Evolutionary conservation across 2,113 vertebrate species (phyloP).

Genomic region (Laticauda laticaudata): DNA sequence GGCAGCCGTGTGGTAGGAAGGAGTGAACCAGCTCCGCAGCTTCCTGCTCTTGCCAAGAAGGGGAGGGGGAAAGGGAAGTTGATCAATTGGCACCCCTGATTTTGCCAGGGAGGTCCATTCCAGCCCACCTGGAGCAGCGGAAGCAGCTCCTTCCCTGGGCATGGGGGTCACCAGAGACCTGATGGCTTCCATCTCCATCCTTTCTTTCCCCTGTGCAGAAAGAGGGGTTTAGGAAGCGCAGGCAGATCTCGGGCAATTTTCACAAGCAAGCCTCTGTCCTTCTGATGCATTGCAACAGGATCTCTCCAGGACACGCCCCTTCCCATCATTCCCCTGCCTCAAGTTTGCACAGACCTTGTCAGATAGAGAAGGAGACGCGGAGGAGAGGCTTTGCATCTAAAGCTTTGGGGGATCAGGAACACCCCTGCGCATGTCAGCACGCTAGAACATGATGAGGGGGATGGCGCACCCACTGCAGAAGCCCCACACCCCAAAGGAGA

Average conservation of each 20-base stretch:
- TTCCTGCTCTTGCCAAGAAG: conserved; percentile 42
- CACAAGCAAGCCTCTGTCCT: background rate
- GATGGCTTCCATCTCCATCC: accelerated
- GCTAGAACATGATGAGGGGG: background rate
- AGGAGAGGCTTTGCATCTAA: conserved; percentile 39
- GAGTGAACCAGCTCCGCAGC: background rate
- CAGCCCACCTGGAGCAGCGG: background rate
- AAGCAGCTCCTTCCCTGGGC: background rate
- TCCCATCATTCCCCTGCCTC: conserved; percentile 58
- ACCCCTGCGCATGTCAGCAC: background rate
- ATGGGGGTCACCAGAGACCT: background rate
- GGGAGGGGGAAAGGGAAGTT: background rate
- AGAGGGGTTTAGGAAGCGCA: background rate
- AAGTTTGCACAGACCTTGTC: conserved; percentile 41
- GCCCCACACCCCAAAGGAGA: background rate
- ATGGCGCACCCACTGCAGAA: background rate
- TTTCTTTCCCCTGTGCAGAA: background rate
- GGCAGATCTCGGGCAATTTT: background rate
- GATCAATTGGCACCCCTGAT: background rate
- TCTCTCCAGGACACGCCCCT: conserved; percentile 62
- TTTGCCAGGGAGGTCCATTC: background rate
- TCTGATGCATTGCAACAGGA: conserved; percentile 39
- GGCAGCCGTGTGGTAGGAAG: conserved; percentile 45
- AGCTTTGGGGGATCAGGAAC: background rate
- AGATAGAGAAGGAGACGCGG: conserved; percentile 46